A percentile compares a stretch with the other conserved stretches of the same genome.
Evolutionary conservation across 2,797 vertebrate genomes (phyloP).

Genomic region (Acridotheres tristis): DNA sequence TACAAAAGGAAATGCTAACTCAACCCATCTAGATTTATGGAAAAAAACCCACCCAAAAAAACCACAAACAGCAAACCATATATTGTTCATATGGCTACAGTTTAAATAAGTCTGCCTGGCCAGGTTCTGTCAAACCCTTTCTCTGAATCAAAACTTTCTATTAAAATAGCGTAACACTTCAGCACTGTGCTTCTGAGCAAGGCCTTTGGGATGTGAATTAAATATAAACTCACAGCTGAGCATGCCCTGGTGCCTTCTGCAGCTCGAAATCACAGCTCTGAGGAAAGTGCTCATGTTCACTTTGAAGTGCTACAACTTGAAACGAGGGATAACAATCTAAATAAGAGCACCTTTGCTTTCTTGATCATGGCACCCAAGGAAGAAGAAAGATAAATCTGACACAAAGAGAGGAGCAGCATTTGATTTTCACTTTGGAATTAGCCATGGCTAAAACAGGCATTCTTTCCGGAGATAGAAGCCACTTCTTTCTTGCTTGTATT

Average conservation of each 20-base stretch:
- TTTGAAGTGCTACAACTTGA: neutral
- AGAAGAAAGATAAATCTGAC: neutral
- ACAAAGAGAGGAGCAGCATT: neutral
- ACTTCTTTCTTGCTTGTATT: neutral
- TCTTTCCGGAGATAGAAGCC: neutral
- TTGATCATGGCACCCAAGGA: neutral
- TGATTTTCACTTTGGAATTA: neutral
- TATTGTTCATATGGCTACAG: neutral
- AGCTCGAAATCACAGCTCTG: neutral
- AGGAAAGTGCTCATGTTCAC: neutral
- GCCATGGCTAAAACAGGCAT: neutral
- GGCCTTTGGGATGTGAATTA: neutral
- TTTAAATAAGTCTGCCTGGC: neutral
- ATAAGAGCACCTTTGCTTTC: neutral
- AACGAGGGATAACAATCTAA: neutral
- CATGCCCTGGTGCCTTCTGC: neutral
- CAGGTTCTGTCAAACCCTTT: neutral
- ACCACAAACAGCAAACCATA: fast-evolving
- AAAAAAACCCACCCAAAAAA: neutral
- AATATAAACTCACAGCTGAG: neutral
- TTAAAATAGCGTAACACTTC: neutral
- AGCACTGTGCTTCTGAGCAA: neutral
- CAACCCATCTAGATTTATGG: neutral
- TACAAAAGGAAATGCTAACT: neutral
- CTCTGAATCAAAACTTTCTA: neutral